phyloP scores from a whole-genome alignment of 2,888 invertebrate genomes.

The Drosophila cracens region DNA sequence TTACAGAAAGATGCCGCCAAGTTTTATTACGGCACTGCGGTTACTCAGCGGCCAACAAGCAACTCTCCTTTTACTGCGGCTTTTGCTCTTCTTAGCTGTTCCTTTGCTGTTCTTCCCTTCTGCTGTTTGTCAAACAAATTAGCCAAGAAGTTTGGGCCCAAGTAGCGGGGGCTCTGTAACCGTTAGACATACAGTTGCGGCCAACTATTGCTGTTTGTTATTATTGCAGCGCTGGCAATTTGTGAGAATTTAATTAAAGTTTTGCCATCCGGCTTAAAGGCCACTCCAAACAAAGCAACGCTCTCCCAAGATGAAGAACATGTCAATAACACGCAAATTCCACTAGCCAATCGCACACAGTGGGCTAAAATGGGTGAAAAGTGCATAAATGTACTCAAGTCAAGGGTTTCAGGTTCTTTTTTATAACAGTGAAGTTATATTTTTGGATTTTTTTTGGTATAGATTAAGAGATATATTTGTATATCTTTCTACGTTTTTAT shows the following conservation, averaged over 20 bases:
- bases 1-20: slow-evolving; percentile 43
- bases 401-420: too few species aligned
- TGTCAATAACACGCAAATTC: slow-evolving; percentile 36
- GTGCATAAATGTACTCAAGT: neutral
- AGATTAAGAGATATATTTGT: too few species aligned
- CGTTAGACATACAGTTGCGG: slow-evolving; percentile 20
- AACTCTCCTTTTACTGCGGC: neutral
- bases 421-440: neutral
- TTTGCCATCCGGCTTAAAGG: slow-evolving; percentile 41
- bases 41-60: slow-evolving; percentile 15
- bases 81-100: neutral
- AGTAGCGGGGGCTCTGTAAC: slow-evolving; percentile 8
- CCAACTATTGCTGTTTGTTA: slow-evolving; percentile 62
- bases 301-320: slow-evolving; percentile 12
- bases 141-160: slow-evolving; percentile 61
- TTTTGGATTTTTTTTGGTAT: neutral
- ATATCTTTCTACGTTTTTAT: too few species aligned
- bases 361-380: neutral
- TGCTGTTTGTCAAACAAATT: slow-evolving; percentile 67
- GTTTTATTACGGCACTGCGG: slow-evolving; percentile 37
- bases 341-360: slow-evolving; percentile 10
- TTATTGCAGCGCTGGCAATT: slow-evolving; percentile 55
- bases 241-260: slow-evolving; percentile 70
- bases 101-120: too few species aligned
- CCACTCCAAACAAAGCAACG: neutral